Evolutionary conservation across 2,888 invertebrate genomes (phyloP), one percentile per base, ranked within the genome.

Genomic region (Hypena proboscidalis): DNA sequence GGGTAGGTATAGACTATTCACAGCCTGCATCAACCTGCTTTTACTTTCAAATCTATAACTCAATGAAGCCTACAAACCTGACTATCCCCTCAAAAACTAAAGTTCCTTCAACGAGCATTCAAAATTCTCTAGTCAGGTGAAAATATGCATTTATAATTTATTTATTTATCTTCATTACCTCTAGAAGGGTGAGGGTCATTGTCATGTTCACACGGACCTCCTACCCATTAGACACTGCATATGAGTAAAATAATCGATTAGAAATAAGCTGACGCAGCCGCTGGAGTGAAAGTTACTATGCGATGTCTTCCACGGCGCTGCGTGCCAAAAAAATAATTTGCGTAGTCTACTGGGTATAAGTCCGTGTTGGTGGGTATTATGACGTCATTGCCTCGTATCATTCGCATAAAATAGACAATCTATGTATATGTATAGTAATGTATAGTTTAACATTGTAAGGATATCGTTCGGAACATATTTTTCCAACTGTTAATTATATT

Each of bases 61-160:
- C 13, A 27, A 29, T 23, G 11, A 22, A 34, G 9, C 14, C 2
- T 14, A 36, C 23, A 42, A 48, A 21, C 68, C 68, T 70, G 70
- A 51, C 71, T 68, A 62, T 30, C 17, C 30, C 44, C 20, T 27
- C 46, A 47, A 50, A 63, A 61, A 42, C 8, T 31, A 39, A 33
- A 46, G 53, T 65, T 68, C 63, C 63, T 58, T 27, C 55, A 32
- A 32, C 30, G 51, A 58, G 42, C 35, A 46, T 77, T 82, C 83
- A 70, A 86, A 86, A 85, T 86, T 87, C 64, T 87, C 89, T 86
- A 86, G 89, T 89, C 87, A 77, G 86, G 78, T 76, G 75, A 53
- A 22, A 74, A 74, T 57, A 63, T 84, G 90, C 90, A 90, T 90
- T 90, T 90, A 90, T 90, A 87, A 89, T 83, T 90, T 86, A 87